Percentiles rank a stretch among this genome's conserved stretches.
Conservation (phyloP, 2,113 vertebrate genomes). For the Scomber japonicus region DNA sequence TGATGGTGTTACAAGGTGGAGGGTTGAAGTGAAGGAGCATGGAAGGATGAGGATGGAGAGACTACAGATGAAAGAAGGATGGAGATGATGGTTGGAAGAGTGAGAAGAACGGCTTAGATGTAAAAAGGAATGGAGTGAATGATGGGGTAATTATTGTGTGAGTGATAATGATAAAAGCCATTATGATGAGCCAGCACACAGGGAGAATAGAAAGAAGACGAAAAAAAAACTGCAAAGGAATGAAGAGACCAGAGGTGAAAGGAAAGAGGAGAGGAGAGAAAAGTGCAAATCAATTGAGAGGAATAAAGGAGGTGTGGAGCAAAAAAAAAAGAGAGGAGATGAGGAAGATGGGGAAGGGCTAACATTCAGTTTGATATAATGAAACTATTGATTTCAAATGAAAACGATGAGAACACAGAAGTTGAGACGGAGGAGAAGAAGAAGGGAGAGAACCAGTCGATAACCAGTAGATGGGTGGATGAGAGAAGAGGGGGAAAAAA, state of each 20-base stretch:
- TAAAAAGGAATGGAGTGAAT: constrained; percentile 10
- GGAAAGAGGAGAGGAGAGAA: not conserved
- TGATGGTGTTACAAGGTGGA: constrained; percentile 13
- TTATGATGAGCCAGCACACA: constrained; percentile 9
- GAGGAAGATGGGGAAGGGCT: constrained; percentile 3
- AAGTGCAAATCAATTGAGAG: constrained; percentile 45
- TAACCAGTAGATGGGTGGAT: not conserved
- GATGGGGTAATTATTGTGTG: constrained; percentile 34
- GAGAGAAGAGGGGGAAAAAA: not conserved
- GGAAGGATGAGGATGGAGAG: constrained; percentile 12
- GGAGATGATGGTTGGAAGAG: constrained; percentile 5
- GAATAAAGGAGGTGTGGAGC: constrained; percentile 19
- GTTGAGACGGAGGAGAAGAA: not conserved
- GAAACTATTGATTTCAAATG: constrained; percentile 48
- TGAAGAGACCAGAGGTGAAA: constrained; percentile 5
- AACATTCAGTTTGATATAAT: constrained; percentile 29
- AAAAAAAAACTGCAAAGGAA: constrained; percentile 1
- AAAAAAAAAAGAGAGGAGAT: not conserved
- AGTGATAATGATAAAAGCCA: constrained; percentile 42
- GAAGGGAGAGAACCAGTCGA: constrained; percentile 10
- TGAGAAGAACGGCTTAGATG: not conserved
- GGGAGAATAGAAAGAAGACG: not conserved
- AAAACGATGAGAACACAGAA: constrained; percentile 6
- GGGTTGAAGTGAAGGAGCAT: constrained; percentile 20
- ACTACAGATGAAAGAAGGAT: not conserved